Percentiles rank a stretch among this genome's conserved stretches.
Conservation (phyloP, 2,888 invertebrate genomes). For the Coenonympha arcania region DNA sequence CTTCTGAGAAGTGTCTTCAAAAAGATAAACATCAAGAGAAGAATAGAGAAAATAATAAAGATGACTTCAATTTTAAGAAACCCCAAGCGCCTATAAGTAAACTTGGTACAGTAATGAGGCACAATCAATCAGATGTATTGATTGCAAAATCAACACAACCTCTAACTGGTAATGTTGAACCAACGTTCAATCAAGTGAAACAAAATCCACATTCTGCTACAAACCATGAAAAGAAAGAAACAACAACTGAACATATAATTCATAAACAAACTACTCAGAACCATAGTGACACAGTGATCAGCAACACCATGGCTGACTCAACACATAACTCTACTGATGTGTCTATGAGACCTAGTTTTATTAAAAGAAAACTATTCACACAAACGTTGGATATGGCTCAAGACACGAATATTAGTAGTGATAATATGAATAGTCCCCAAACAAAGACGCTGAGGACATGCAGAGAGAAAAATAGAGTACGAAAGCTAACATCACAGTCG, state of each 20-base stretch:
- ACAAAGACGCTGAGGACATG: constrained; percentile 37
- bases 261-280: constrained; percentile 13
- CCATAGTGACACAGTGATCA: constrained; percentile 25
- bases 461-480: constrained; percentile 54
- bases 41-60: too few relatives aligned
- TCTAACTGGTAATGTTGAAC: constrained; percentile 16
- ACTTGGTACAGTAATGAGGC: constrained; percentile 13
- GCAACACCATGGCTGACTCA: constrained; percentile 12
- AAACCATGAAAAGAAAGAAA: constrained; percentile 4
- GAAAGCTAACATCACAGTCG: constrained; percentile 54
- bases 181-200: neutral
- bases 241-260: constrained; percentile 16
- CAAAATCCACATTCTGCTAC: constrained; percentile 1
- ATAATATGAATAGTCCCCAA: constrained; percentile 47
- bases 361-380: constrained; percentile 61
- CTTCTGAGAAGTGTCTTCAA: too few relatives aligned
- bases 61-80: constrained; percentile 23
- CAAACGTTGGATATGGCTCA: constrained; percentile 58
- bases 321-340: constrained; percentile 36
- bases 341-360: constrained; percentile 59
- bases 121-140: constrained; percentile 22
- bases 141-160: constrained; percentile 27
- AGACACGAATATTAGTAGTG: constrained; percentile 41
- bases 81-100: constrained; percentile 19
- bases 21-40: too few relatives aligned